phyloP scores from a whole-genome alignment of 1,140 invertebrate species.

The Pseudoatta argentina region DNA sequence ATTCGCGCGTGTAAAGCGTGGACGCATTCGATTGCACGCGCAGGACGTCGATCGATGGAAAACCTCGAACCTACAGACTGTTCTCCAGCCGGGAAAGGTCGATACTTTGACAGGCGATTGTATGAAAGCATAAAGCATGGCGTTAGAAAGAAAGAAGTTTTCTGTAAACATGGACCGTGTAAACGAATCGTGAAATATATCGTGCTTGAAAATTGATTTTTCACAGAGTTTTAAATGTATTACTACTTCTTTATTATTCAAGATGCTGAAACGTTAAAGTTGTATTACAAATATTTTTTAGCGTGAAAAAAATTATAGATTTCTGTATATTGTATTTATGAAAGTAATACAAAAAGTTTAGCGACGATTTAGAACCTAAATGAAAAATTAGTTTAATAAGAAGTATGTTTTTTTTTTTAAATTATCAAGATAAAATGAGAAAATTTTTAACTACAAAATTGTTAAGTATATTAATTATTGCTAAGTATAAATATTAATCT shows the following conservation, averaged over 20 bases:
- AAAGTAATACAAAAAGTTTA: too few species aligned
- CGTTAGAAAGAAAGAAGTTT: neutral
- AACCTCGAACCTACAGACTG: constrained; percentile 16
- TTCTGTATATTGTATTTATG: too few species aligned
- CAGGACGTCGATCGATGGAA: constrained; percentile 49
- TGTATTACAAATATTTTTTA: too few species aligned
- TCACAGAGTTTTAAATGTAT: neutral
- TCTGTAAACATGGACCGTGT: neutral
- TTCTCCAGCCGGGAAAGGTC: neutral
- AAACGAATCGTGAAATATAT: neutral
- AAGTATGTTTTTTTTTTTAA: too few species aligned
- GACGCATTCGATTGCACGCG: constrained; percentile 25
- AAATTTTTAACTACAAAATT: too few species aligned
- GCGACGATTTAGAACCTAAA: too few species aligned
- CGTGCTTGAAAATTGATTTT: neutral
- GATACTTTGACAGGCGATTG: constrained; percentile 41
- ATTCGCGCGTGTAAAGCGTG: constrained; percentile 31
- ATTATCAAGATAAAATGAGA: too few species aligned
- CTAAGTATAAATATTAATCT: too few species aligned
- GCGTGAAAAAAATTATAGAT: too few species aligned
- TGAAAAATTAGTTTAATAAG: too few species aligned
- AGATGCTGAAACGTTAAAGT: constrained; percentile 3
- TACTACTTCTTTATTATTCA: neutral
- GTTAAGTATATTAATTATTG: too few species aligned
- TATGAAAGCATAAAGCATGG: neutral